Percentiles rank a stretch among this genome's conserved stretches.
These are phyloP conservation scores for Trissoscelio sp. DNA, from an alignment of 2,888 invertebrate species.

Conservation along the genomic window DNA sequence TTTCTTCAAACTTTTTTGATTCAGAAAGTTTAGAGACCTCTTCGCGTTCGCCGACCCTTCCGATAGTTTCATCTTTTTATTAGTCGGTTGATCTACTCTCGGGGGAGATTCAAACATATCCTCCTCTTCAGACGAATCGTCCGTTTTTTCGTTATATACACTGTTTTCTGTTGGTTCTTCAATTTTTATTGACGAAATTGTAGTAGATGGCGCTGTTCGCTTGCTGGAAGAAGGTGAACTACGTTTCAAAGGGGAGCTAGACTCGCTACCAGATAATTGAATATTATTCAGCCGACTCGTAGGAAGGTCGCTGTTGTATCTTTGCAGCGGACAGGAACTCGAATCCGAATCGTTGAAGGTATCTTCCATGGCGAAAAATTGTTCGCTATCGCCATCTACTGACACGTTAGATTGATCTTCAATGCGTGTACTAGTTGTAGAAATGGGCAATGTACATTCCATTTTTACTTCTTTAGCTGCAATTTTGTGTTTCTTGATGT, in stretches of 20 bases:
- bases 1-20: no score
- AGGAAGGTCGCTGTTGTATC: constrained; percentile 11
- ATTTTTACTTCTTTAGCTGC: background rate
- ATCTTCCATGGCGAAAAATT: constrained; percentile 23
- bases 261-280: background rate
- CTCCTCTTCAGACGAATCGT: background rate
- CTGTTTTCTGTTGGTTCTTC: background rate
- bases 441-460: background rate
- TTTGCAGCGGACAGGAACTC: constrained; percentile 61
- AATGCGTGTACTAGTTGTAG: background rate
- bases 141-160: constrained; percentile 35
- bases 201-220: background rate
- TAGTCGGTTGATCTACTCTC: background rate
- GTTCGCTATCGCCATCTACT: background rate
- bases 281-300: background rate
- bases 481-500: background rate
- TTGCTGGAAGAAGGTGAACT: background rate
- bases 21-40: background rate
- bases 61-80: constrained; percentile 16
- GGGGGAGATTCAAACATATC: constrained; percentile 26
- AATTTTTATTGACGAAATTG: background rate
- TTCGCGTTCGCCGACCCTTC: background rate
- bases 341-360: constrained; percentile 25
- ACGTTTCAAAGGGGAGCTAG: background rate
- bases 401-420: constrained; percentile 1